Conservation (phyloP, 35 echinoderm and acorn worm genomes). For the Ophioderma brevispina region DNA sequence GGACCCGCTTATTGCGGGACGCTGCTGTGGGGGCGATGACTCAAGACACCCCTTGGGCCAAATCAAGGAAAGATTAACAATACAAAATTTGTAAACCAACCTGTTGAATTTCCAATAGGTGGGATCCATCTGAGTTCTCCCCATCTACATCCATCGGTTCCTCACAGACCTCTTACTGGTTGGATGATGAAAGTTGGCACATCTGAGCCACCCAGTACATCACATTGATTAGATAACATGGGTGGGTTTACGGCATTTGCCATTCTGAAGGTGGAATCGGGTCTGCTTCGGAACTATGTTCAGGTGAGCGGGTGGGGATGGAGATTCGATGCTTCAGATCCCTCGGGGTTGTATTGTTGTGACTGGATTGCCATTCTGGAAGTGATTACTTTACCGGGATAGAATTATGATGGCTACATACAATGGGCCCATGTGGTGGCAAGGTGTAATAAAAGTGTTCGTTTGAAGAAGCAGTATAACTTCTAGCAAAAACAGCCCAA, state of each 20-base stretch:
- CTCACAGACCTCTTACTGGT: neutral
- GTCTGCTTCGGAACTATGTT: constrained; percentile 8
- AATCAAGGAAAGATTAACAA: too few species aligned
- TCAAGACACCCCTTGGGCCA: too few species aligned
- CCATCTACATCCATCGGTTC: constrained; percentile 53
- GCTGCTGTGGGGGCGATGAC: too few species aligned
- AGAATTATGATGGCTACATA: constrained; percentile 86
- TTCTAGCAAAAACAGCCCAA: too few species aligned
- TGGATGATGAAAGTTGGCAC: too few species aligned
- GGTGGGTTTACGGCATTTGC: neutral
- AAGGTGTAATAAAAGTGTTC: neutral
- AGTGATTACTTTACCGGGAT: constrained; percentile 43
- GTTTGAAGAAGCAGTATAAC: too few species aligned
- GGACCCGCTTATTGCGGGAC: too few species aligned
- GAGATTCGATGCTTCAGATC: neutral
- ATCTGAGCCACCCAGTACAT: neutral
- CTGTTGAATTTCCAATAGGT: neutral
- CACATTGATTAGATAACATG: neutral
- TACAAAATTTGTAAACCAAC: too few species aligned
- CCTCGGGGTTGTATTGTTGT: neutral
- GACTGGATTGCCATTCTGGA: constrained; percentile 2
- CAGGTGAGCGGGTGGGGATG: neutral
- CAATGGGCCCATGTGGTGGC: constrained; percentile 66
- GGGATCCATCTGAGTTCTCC: neutral
- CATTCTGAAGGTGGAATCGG: neutral